These are phyloP conservation scores for Scolanthus callimorphus DNA, from an alignment of 92 coral and sea anemone species.

Conservation along the genomic window DNA sequence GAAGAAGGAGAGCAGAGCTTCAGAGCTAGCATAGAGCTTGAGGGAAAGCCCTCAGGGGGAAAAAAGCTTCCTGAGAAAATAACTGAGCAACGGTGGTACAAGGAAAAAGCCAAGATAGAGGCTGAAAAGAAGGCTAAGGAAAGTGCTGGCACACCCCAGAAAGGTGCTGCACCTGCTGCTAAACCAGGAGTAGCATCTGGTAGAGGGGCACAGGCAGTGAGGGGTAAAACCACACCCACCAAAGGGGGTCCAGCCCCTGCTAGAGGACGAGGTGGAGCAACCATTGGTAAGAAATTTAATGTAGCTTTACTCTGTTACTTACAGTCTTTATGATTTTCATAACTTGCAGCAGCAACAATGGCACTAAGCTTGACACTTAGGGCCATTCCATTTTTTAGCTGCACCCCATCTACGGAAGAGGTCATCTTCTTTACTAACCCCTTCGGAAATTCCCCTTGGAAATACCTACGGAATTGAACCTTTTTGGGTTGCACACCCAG, in stretches of 20 bases:
- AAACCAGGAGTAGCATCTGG: slow-evolving; percentile 32
- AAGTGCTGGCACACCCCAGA: slow-evolving; percentile 31
- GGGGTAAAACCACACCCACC: slow-evolving; percentile 28
- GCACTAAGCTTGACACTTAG: too few relatives aligned
- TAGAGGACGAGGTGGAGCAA: slow-evolving; percentile 13
- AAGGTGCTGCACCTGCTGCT: slow-evolving; percentile 16
- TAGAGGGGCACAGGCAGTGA: slow-evolving; percentile 31
- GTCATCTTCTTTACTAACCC: too few relatives aligned
- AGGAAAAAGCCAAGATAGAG: slow-evolving; percentile 55
- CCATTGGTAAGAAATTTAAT: slow-evolving; percentile 1
- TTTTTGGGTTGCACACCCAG: too few relatives aligned
- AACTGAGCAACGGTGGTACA: slow-evolving; percentile 84
- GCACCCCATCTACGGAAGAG: too few relatives aligned
- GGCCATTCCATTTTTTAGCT: too few relatives aligned
- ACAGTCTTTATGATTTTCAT: too few relatives aligned
- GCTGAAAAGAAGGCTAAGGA: slow-evolving; percentile 38
- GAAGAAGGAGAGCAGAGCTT: slow-evolving; percentile 88
- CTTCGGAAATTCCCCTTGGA: too few relatives aligned
- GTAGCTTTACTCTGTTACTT: too few relatives aligned
- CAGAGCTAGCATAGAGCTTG: slow-evolving; percentile 76
- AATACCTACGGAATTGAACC: too few relatives aligned
- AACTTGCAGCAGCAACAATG: too few relatives aligned
- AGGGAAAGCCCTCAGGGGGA: slow-evolving; percentile 74
- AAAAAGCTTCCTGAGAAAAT: slow-evolving; percentile 55
- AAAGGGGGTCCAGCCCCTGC: slow-evolving; percentile 26